Base-by-base conservation (phyloP, 2,888 invertebrate genomes). In the Spilosoma lubricipeda region DNA sequence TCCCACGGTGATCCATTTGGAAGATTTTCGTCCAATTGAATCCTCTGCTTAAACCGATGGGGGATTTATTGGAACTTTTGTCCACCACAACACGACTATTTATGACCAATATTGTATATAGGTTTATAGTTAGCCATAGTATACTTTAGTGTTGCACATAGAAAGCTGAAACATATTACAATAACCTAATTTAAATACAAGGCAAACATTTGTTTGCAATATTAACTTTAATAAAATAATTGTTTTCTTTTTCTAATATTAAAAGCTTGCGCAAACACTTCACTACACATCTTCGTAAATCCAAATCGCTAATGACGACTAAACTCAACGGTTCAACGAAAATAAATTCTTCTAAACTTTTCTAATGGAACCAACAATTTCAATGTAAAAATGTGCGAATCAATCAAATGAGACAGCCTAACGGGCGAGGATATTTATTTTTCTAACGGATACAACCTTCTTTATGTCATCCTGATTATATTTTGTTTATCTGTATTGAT, bases 341-440 rank as follows among this genome's bases (percentile, higher is more conserved):
- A 65, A 71, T 52, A 52, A 65, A 66, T 71, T n/a, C 65, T 63
- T 52, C 7, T 36, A 65, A 66, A 66, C 71, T 66, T 48, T 52
- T 23, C 65, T 63, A 74, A 67, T 63, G 42, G 63, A 36, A 13
- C 20, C 69, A 42, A 75, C 67, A 52, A 64, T 69, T 56, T 63
- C 33, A 36, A 52, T 73, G 23, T 52, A 77, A 74, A 73, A 71
- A 71, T 39, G 27, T 79, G 59, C 45, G 71, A 73, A 81, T 81
- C 70, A 79, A 77, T 80, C 76, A 71, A 70, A 72, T 65, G 70
- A 71, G 66, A 72, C 74, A 73, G n/a, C 20, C 52, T 13, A 52
- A 36, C 33, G 36, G 11, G 20, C 23, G 52, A 9, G 52, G n/a
- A 68, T 33, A 52, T 68, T 36, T 68, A 52, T 36, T 67, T 52